phyloP scores from a whole-genome alignment of 2,888 invertebrate species.

The Drosophila sordidula region DNA sequence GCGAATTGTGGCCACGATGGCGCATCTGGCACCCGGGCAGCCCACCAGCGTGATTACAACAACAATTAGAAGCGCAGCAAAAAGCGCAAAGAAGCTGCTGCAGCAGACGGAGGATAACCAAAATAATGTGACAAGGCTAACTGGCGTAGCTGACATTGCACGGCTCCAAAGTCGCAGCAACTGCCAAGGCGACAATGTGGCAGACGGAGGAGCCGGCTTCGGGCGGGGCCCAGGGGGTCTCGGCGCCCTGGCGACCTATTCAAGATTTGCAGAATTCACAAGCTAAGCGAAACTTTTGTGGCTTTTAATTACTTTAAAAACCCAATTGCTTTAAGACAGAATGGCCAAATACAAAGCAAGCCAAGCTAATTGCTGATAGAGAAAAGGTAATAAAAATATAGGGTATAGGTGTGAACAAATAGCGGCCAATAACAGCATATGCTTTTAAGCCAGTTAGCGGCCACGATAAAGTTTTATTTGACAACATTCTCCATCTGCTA shows the following conservation, averaged over 20 bases:
- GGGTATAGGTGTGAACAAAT: neutral
- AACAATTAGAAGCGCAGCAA: slow-evolving; percentile 65
- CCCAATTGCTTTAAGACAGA: slow-evolving; percentile 34
- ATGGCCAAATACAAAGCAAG: neutral
- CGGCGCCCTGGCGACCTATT: slow-evolving; percentile 36
- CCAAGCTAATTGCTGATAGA: slow-evolving; percentile 5
- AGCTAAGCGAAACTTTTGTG: slow-evolving; percentile 64
- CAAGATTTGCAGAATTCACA: slow-evolving; percentile 40
- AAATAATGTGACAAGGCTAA: slow-evolving; percentile 80
- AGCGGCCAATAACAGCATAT: neutral
- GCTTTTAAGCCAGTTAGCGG: no score
- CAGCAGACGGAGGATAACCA: slow-evolving; percentile 64
- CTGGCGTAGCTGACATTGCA: slow-evolving; percentile 77
- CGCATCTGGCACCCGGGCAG: slow-evolving; percentile 47
- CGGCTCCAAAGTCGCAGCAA: slow-evolving; percentile 39
- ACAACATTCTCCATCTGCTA: no score
- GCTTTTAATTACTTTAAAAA: slow-evolving; percentile 67
- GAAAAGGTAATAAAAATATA: neutral
- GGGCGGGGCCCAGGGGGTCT: neutral
- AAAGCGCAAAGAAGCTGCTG: slow-evolving; percentile 19
- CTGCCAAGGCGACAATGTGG: slow-evolving; percentile 17
- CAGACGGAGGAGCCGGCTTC: slow-evolving; percentile 11
- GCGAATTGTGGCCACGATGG: slow-evolving; percentile 60
- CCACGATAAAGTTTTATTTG: neutral
- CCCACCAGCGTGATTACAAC: slow-evolving; percentile 66